Base-by-base conservation (phyloP, 2,113 vertebrate species). In the Corythornis madagascariensis region DNA sequence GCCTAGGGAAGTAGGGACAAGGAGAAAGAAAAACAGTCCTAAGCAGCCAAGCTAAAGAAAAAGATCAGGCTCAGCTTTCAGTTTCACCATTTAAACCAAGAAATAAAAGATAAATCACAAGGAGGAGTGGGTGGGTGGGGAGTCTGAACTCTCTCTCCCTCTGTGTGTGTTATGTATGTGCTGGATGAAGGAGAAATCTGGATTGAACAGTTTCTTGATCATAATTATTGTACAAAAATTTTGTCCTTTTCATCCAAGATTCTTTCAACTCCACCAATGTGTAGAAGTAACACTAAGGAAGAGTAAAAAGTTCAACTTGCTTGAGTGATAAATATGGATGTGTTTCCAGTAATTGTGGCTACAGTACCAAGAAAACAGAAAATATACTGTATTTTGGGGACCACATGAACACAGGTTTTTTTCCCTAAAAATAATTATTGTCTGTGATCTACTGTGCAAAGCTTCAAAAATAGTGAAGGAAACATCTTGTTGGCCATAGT, bases 81-180 rank as follows among this genome's bases (percentile, higher is more conserved):
- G 40, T 75, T 67, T 52, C 66, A 77, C 35, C 56, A 35, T 35
- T 72, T 48, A 64, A 92, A 67, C 13, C 63, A 56, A 81, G 25
- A 82, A 85, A 43, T n/a, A 40, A 50, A 63, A 89, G 53, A 11
- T 17, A 57, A 83, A n/a, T 29, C 26, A 61, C 45, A 91, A 65
- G n/a, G 13, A 7, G 7, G 3, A 6, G 65, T 38, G 38, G 4
- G 10, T 38, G 38, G n/a, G 13, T 7, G 7, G 3, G 7, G 65
- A 43, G 35, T 83, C n/a, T 50, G 42, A 53, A 55, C 29, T 61
- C 16, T 38, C 33, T 33, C 25, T 26, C 22, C 29, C 53, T 15
- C 31, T 50, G 14, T 50, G 21, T 21, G 10, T 50, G 13, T 18
- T 47, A 6, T 14, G 5, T n/a, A 31, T 0, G 0, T 52, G 28